Conservation (phyloP, 2,797 vertebrate species). For the Artibeus jamaicensis region DNA sequence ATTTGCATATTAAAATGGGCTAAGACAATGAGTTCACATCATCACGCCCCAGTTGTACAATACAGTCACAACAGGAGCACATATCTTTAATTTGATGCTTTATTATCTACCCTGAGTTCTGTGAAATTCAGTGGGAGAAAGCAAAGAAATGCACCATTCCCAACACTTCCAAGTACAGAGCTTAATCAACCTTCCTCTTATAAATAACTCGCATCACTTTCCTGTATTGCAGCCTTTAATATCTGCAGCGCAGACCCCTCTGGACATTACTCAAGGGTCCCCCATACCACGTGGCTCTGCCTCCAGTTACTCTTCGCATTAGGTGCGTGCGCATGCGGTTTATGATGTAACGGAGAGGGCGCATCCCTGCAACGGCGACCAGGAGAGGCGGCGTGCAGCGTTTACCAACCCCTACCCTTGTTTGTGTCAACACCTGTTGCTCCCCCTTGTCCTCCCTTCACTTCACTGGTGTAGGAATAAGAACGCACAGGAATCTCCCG, state of each 20-base stretch:
- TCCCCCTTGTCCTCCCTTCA: background rate
- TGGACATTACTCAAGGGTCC: background rate
- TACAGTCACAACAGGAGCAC: background rate
- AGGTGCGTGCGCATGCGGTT: background rate
- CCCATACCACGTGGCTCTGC: background rate
- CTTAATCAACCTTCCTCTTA: background rate
- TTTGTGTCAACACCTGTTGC: background rate
- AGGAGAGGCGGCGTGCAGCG: background rate
- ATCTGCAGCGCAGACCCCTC: background rate
- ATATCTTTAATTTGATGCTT: background rate
- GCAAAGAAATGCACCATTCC: background rate
- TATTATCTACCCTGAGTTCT: background rate
- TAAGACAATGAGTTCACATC: background rate
- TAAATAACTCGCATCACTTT: background rate
- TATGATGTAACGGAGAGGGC: background rate
- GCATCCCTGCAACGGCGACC: background rate
- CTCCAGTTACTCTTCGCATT: background rate
- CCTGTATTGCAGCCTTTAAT: background rate
- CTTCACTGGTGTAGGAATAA: background rate
- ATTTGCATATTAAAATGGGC: background rate
- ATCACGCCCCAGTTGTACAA: background rate
- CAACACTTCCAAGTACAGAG: background rate
- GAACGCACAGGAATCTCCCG: background rate
- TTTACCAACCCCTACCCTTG: background rate
- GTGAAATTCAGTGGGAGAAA: background rate